These are phyloP conservation scores for Lerista edwardsae DNA, from an alignment of 2,797 vertebrate species.

Conservation along the genomic window DNA sequence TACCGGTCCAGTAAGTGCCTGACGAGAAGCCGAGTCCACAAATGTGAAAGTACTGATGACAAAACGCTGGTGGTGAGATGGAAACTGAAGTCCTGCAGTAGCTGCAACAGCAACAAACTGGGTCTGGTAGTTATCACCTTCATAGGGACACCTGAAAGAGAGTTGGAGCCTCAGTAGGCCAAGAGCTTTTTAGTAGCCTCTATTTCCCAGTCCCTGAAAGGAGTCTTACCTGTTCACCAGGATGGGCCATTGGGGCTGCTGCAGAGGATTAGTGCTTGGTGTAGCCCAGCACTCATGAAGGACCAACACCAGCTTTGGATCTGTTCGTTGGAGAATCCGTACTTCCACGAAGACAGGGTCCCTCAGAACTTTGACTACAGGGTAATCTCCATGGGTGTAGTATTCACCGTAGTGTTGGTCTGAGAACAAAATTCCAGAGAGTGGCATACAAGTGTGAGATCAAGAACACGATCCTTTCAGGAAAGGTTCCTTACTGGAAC, in stretches of 20 bases:
- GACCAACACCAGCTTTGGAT: conserved; percentile 50
- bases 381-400: conserved; percentile 60
- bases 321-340: conserved; percentile 48
- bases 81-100: background rate
- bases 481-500: background rate
- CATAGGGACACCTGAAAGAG: conserved; percentile 62
- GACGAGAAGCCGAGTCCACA: conserved; percentile 27
- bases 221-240: conserved; percentile 55
- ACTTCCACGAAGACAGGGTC: conserved; percentile 68
- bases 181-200: background rate
- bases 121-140: conserved; percentile 64
- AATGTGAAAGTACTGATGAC: conserved; percentile 57
- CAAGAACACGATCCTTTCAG: background rate
- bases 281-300: conserved; percentile 67
- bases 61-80: conserved; percentile 56
- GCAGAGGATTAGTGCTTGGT: conserved; percentile 10
- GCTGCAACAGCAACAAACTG: conserved; percentile 23
- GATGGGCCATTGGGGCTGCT: conserved; percentile 57
- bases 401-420: conserved; percentile 53
- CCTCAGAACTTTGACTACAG: conserved; percentile 57
- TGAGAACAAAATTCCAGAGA: conserved; percentile 18
- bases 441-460: background rate
- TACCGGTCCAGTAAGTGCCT: conserved; percentile 49
- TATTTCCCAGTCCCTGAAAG: background rate
- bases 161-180: background rate